phyloP scores from a whole-genome alignment of 2,888 invertebrate species.

The Silvanus unidentatus region DNA sequence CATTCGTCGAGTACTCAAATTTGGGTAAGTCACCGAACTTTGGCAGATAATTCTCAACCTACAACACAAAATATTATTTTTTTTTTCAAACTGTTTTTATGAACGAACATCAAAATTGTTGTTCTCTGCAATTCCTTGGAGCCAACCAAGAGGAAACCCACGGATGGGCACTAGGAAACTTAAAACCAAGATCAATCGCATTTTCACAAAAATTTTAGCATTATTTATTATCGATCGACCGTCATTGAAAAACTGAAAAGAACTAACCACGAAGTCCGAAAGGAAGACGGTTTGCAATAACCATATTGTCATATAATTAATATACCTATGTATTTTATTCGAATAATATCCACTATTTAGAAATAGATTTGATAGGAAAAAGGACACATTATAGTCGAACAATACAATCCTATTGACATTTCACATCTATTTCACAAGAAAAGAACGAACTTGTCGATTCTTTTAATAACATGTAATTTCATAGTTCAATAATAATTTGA shows the following conservation, averaged over 20 bases:
- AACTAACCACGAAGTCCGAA: neutral
- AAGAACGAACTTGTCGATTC: slow-evolving; percentile 15
- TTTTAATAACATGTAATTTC: slow-evolving; percentile 23
- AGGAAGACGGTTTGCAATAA: slow-evolving; percentile 3
- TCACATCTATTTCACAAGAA: too few species aligned
- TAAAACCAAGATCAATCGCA: neutral
- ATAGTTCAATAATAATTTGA: slow-evolving; percentile 20
- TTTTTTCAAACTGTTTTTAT: neutral
- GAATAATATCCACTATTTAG: slow-evolving; percentile 24
- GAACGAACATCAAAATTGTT: slow-evolving; percentile 23
- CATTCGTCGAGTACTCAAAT: slow-evolving; percentile 20
- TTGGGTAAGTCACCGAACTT: slow-evolving; percentile 22
- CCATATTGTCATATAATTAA: slow-evolving; percentile 1
- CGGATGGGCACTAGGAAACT: neutral
- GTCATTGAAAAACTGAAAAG: neutral
- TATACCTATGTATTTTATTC: neutral
- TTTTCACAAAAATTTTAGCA: slow-evolving; percentile 1
- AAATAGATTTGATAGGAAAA: slow-evolving; percentile 19
- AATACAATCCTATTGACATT: neutral
- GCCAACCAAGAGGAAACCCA: slow-evolving; percentile 19
- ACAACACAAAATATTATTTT: slow-evolving; percentile 15
- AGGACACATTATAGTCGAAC: slow-evolving; percentile 13
- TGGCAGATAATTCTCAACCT: slow-evolving; percentile 27
- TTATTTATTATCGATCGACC: neutral
- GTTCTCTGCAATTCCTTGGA: slow-evolving; percentile 21